Base-by-base conservation (phyloP, 2,113 vertebrate genomes). In the Setophaga kirtlandii region DNA sequence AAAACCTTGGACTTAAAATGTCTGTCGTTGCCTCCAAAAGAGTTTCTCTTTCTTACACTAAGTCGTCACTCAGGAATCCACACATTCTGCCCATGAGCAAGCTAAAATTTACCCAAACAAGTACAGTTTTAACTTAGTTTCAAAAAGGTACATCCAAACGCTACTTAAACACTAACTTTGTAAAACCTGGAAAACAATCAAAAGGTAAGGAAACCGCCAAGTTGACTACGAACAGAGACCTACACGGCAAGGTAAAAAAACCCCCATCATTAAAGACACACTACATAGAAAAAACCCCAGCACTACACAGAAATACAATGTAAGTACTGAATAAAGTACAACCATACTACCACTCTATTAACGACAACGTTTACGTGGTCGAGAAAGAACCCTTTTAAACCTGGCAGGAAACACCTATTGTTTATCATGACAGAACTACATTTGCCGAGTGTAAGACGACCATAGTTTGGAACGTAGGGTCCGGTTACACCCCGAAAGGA, bases 371-470 rank as follows among this genome's bases (percentile, higher is more conserved):
- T 23, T 14, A 28, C 9, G 21, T 11, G 21, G 5, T 31, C 15
- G 1, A 47, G 15, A 56, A 91, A 23, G 3, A 31, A 14, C 6
- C 0, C 6, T 35, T 31, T 7, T 13, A 58, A 47, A 7, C 4
- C 25, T 8, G 8, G 2, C 11, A 23, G 3, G 23, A 44, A 46
- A 25, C 10, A 49, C 13, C 25, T 25, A 41, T 2, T 33, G 11
- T 18, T 53, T 9, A 6, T 10, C 6, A 17, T 0, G 5, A 82
- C 35, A 55, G 22, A 65, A 28, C 2, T 16, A 8, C 1, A 10
- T 23, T 16, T 2, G 1, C 4, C 5, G 17, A 41, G 9, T 0
- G 6, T 5, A 35, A 13, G 5, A 49, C 0, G 6, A 27, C 2
- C 12, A 20, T 1, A 35, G 19, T 30, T 41, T 10, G n/a, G 31